A percentile compares a stretch with the other conserved stretches of the same genome.
phyloP scores from a whole-genome alignment of 1,140 invertebrate species.

The Globodera ellingtonae region DNA sequence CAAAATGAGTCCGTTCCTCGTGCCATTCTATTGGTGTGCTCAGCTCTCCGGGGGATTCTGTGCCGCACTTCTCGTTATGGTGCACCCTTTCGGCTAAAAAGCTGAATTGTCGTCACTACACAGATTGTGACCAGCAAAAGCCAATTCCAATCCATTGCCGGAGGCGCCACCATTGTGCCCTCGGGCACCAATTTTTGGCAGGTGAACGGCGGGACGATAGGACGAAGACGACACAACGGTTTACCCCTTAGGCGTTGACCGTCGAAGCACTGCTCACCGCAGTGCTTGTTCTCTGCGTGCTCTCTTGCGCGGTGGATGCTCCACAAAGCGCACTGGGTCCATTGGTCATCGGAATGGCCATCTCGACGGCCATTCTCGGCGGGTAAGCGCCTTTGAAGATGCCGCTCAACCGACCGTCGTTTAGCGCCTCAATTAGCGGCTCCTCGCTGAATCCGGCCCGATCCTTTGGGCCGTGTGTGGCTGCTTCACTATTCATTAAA shows the following conservation, averaged over 20 bases:
- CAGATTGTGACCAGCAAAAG: constrained; percentile 46
- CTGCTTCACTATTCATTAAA: constrained; percentile 38
- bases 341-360: constrained; percentile 42
- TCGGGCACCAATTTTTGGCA: constrained; percentile 5
- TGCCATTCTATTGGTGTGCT: constrained; percentile 58
- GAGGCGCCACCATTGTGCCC: constrained; percentile 33
- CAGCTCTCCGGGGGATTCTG: constrained; percentile 65
- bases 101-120: constrained; percentile 4
- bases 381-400: constrained; percentile 42
- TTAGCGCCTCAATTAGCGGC: constrained; percentile 62
- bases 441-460: constrained; percentile 68
- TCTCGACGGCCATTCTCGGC: constrained; percentile 44
- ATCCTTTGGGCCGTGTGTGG: constrained; percentile 66
- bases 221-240: not conserved
- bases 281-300: constrained; percentile 27
- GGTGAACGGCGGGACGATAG: constrained; percentile 9
- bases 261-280: constrained; percentile 36
- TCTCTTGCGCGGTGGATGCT: constrained; percentile 35
- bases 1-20: constrained; percentile 51
- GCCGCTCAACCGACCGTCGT: constrained; percentile 34
- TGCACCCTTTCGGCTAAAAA: constrained; percentile 33
- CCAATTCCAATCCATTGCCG: constrained; percentile 29
- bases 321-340: constrained; percentile 26
- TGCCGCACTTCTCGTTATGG: constrained; percentile 63
- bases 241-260: constrained; percentile 36